Percentiles rank a stretch among this genome's conserved stretches.
These are phyloP conservation scores for Nestor notabilis DNA, from an alignment of 2,113 vertebrate genomes.

Conservation along the genomic window DNA sequence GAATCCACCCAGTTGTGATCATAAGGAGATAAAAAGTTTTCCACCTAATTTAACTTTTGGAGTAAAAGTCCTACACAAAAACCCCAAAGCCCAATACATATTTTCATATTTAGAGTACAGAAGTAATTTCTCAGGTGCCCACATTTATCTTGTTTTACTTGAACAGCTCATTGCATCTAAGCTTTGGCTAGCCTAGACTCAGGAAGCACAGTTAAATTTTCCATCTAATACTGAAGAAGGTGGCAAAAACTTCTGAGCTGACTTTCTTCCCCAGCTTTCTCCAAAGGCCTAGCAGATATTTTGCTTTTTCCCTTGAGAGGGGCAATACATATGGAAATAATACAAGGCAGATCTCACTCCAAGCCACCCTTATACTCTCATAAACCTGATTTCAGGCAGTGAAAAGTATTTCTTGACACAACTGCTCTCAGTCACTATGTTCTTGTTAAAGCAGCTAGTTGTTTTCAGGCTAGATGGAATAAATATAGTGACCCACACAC, in stretches of 20 bases:
- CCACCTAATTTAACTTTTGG: background rate
- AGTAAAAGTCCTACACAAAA: background rate
- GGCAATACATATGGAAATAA: background rate
- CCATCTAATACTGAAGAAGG: background rate
- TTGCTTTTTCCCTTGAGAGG: background rate
- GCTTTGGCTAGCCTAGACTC: background rate
- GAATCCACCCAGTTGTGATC: background rate
- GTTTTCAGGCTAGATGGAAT: background rate
- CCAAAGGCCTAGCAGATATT: background rate
- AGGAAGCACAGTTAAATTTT: background rate
- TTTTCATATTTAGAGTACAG: background rate
- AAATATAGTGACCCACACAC: background rate
- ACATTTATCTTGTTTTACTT: background rate
- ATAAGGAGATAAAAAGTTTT: background rate
- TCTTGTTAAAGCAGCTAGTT: background rate
- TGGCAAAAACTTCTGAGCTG: background rate
- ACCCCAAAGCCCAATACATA: background rate
- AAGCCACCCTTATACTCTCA: background rate
- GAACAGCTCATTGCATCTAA: background rate
- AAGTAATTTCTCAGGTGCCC: background rate
- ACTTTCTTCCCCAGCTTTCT: background rate
- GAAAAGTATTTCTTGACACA: background rate
- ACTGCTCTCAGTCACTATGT: background rate
- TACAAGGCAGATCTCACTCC: background rate
- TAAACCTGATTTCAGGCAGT: background rate